Evolutionary conservation across 2,888 invertebrate genomes (phyloP), one percentile per base, ranked within the genome.

Genomic region (Tetropium fuscum): DNA sequence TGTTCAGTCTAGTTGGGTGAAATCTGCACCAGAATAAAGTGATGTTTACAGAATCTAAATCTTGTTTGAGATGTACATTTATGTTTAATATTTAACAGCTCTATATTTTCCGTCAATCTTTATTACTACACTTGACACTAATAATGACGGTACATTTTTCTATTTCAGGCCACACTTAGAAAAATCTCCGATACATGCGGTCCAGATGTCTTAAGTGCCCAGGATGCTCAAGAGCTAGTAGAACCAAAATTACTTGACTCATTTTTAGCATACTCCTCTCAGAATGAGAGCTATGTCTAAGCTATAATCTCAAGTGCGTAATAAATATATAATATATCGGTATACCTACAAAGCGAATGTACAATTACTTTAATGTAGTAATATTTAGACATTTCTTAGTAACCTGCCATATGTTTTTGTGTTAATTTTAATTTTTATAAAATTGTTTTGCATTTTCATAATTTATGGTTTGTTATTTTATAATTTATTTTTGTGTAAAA

Each of bases 221-320:
- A 87, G 66, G 90, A 92, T 71, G 87, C 90, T 2, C 87, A 88
- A 55, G 91, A 93, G 70, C 84, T 93, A 78, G 87, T 93, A 53
- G 86, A 88, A 75, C 92, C 92, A 0, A 87, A 90, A 73, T 82
- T 93, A 7, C 86, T 92, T 82, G 93, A 93, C 76, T 91, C 92
- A 0, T 89, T 93, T 68, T 87, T 92, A 79, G 84, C 90, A 27
- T 93, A 92, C 80, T 92, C 93, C 0, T 88, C 90, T 18, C 88
- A 90, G 70, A 90, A 90, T 77, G 92, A 93, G 79, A 92, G 92
- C 77, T 92, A 91, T 78, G 92, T 92, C 34, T 92, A 81, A 82
- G 10, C 11, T 11, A n/a, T 34, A 25, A 43, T 41, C 38, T 30
- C 13, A 10, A 55, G 47, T 36, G 15, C 11, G 18, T 34, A 16